phyloP scores from a whole-genome alignment of 2,113 vertebrate species.

The Eupsittula cactorum region DNA sequence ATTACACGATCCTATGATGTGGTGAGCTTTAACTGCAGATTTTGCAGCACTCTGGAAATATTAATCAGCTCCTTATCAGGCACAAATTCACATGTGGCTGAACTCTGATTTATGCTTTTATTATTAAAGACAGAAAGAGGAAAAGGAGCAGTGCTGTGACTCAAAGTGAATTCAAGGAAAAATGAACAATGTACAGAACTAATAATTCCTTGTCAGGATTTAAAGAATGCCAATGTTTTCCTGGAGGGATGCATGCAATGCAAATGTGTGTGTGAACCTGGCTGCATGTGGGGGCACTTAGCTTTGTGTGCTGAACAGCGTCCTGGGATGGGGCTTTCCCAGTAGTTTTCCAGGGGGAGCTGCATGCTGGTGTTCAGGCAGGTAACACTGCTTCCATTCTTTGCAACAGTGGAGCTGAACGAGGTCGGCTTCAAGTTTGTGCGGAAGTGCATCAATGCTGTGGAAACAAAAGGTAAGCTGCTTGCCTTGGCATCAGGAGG shows the following conservation, averaged over 20 bases:
- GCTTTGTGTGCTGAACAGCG: fast-evolving
- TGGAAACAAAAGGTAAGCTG: constrained; percentile 89
- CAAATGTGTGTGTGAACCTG: fast-evolving
- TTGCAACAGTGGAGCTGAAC: constrained; percentile 90
- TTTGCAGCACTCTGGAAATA: background rate
- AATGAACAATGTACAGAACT: background rate
- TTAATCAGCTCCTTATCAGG: background rate
- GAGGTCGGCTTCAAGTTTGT: constrained; percentile 96
- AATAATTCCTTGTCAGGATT: background rate
- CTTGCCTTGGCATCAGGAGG: fast-evolving
- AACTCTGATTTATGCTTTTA: background rate
- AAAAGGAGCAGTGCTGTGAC: background rate
- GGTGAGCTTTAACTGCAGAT: background rate
- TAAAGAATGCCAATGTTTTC: background rate
- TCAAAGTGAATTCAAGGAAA: background rate
- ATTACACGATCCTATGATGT: background rate
- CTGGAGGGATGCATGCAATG: fast-evolving
- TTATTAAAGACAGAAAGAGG: background rate
- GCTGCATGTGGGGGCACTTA: background rate
- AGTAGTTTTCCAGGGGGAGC: background rate
- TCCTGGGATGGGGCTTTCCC: no score
- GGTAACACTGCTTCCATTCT: constrained; percentile 26
- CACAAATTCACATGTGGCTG: background rate
- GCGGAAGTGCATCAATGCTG: constrained; percentile 90
- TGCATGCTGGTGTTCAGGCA: background rate